phyloP scores from a whole-genome alignment of 2,888 invertebrate species.

The Noctua janthina region DNA sequence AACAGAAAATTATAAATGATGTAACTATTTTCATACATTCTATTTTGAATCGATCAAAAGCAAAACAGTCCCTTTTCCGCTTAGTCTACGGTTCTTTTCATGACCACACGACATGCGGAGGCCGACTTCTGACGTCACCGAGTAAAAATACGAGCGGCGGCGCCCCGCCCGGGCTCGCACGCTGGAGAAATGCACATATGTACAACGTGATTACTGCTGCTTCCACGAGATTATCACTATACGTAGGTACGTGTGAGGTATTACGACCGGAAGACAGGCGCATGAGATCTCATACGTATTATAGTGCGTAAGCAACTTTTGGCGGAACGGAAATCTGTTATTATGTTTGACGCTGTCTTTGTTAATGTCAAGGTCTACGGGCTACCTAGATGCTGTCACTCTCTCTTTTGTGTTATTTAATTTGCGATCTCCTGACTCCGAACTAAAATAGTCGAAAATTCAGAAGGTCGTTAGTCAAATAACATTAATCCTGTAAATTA shows the following conservation, averaged over 20 bases:
- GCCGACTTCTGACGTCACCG: slow-evolving; percentile 79
- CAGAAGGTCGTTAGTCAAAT: slow-evolving; percentile 43
- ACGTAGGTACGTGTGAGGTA: slow-evolving; percentile 22
- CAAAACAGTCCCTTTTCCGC: slow-evolving; percentile 59
- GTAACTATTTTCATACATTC: slow-evolving; percentile 19
- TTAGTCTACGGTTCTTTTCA: slow-evolving; percentile 62
- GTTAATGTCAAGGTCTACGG: slow-evolving; percentile 23
- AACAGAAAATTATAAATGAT: slow-evolving; percentile 11
- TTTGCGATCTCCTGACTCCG: not conserved
- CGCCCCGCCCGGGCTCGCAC: slow-evolving; percentile 74
- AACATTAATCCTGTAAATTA: slow-evolving; percentile 51
- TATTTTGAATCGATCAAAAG: slow-evolving; percentile 45
- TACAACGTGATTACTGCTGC: slow-evolving; percentile 46
- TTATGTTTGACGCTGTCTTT: slow-evolving; percentile 30
- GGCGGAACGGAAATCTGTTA: slow-evolving; percentile 39
- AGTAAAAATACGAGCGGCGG: slow-evolving; percentile 79
- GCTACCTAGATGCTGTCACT: not conserved
- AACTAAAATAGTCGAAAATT: slow-evolving; percentile 14
- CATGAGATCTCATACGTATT: slow-evolving; percentile 16
- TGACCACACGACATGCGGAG: slow-evolving; percentile 72
- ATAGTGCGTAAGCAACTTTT: slow-evolving; percentile 25
- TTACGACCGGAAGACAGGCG: slow-evolving; percentile 51
- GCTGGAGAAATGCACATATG: slow-evolving; percentile 74
- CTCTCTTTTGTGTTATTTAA: slow-evolving; percentile 9
- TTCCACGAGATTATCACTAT: slow-evolving; percentile 41